A percentile compares a stretch with the other conserved stretches of the same genome.
phyloP scores from a whole-genome alignment of 2,888 invertebrate genomes.

The Notodonta dromedarius region DNA sequence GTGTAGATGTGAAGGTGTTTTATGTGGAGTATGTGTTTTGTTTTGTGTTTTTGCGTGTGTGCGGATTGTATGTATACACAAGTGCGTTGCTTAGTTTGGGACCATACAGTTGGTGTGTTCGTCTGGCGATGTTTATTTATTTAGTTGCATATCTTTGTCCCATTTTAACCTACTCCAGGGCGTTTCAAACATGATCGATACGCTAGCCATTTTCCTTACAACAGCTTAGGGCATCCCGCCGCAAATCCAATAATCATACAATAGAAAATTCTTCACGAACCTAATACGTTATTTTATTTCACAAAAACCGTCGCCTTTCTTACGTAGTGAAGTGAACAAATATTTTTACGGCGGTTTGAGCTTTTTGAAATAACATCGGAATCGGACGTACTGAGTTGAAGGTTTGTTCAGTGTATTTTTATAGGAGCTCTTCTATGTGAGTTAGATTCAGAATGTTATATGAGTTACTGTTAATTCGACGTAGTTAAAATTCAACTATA shows the following conservation, averaged over 20 bases:
- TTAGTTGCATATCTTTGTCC: no score
- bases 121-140: no score
- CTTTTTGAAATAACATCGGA: conserved; percentile 24
- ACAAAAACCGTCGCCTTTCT: conserved; percentile 9
- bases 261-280: conserved; percentile 1
- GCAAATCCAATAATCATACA: conserved; percentile 3
- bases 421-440: neutral
- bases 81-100: no score
- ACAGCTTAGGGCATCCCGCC: neutral
- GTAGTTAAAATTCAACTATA: no score
- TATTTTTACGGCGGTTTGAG: conserved; percentile 19
- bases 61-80: no score
- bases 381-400: conserved; percentile 17
- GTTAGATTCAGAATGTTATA: no score
- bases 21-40: no score
- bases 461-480: no score
- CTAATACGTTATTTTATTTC: conserved; percentile 17
- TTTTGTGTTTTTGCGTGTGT: no score
- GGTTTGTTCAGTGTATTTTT: neutral
- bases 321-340: conserved; percentile 22
- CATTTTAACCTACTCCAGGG: no score
- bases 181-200: neutral
- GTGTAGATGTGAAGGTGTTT: no score
- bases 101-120: no score
- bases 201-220: neutral